Base-by-base conservation (phyloP, 2,113 vertebrate genomes). In the Calyptomena viridis region DNA sequence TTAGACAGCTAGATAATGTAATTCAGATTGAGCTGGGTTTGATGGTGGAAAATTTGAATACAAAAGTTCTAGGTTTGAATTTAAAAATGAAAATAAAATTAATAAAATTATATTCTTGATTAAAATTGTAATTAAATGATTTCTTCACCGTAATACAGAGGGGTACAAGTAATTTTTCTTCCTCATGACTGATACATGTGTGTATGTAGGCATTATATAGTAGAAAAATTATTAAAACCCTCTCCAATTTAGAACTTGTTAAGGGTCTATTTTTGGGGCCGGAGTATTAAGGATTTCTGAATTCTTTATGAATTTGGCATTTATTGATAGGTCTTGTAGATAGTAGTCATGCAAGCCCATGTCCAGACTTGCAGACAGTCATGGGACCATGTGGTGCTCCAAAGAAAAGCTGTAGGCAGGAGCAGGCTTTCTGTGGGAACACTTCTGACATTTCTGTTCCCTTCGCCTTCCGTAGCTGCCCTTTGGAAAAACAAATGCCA, bases 181-280 rank as follows among this genome's bases (percentile, higher is more conserved):
- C 24, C 49, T 60, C 0, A 0, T 40, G 25, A 53, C 28, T 44
- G 13, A 47, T 55, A 20, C 1, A 3, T 24, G 2, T 73, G 15
- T 76, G 2, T 75, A 12, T 64, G 3, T 37, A 20, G 58, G 8
- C 52, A 39, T 49, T 49, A 11, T 28, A 17, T 37, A 30, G 22
- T 21, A 8, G 1, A 9, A 73, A 74, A 49, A 71, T n/a, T 7
- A n/a, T 0, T 9, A 9, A 71, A 52, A 17, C 19, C 5, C 47
- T 46, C 9, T n/a, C 28, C 17, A n/a, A 25, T 33, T 87, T 40
- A 37, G 16, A 81, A 59, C 9, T 31, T 58, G 18, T 42, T 53
- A 66, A 23, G 16, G 16, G 12, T 42, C 25, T 72, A 1, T 33
- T 95, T 84, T 63, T 1, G 20, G 39, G 16, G 3, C 39, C 59